Percentiles rank a stretch among this genome's conserved stretches.
Conservation (phyloP, 2,888 invertebrate species). For the Chydorus sphaericus region DNA sequence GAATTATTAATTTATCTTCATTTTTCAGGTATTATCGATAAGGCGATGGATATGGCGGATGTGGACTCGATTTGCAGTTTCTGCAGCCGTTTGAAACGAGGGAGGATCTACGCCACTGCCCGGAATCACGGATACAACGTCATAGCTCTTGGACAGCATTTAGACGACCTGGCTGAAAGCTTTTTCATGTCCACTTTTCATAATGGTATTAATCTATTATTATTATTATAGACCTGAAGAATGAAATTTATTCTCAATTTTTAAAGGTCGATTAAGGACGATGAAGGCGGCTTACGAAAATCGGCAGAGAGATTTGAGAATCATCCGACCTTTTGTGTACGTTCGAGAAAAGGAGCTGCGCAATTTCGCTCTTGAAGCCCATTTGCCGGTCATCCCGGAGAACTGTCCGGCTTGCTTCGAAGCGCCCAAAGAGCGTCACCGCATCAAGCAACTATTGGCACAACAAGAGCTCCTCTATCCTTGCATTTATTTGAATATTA, state of each 20-base stretch:
- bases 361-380: conserved; percentile 55
- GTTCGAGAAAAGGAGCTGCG: conserved; percentile 60
- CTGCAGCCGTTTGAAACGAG: conserved; percentile 53
- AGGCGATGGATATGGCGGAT: conserved; percentile 27
- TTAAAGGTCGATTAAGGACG: conserved; percentile 54
- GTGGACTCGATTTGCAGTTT: conserved; percentile 46
- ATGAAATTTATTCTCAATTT: no score
- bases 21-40: conserved; percentile 35
- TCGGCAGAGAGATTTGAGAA: conserved; percentile 60
- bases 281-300: conserved; percentile 64
- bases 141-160: conserved; percentile 69
- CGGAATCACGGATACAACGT: conserved; percentile 66
- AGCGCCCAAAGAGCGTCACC: conserved; percentile 41
- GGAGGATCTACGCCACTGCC: conserved; percentile 58
- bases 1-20: not conserved
- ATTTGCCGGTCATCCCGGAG: conserved; percentile 52
- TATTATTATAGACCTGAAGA: no score
- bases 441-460: conserved; percentile 50
- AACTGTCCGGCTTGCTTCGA: conserved; percentile 40
- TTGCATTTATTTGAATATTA: conserved; percentile 53
- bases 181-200: conserved; percentile 69
- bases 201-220: no score
- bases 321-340: conserved; percentile 75
- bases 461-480: conserved; percentile 63
- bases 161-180: conserved; percentile 68